phyloP scores from a whole-genome alignment of 64 coral and sea anemone species.

The Pocillopora damicornis region DNA sequence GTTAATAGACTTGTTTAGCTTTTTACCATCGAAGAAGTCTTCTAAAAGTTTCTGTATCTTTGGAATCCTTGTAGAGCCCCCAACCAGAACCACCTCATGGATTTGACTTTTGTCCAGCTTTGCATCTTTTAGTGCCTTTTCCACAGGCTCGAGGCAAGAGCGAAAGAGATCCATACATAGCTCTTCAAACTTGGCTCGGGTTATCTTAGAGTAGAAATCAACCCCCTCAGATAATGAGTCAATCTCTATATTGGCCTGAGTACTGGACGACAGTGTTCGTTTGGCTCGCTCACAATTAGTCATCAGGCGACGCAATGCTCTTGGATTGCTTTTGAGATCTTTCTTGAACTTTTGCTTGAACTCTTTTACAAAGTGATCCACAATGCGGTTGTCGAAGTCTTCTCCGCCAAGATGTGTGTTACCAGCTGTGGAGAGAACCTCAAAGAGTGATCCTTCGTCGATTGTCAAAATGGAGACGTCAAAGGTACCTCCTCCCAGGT shows the following conservation, averaged over 20 bases:
- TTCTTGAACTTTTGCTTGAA: conserved; percentile 67
- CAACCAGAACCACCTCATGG: conserved; percentile 65
- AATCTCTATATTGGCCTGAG: conserved; percentile 58
- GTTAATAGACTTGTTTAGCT: conserved; percentile 65
- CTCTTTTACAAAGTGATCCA: conserved; percentile 52
- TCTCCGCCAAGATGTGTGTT: conserved; percentile 84
- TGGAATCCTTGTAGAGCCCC: conserved; percentile 67
- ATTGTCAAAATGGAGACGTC: conserved; percentile 72
- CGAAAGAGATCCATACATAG: conserved; percentile 57
- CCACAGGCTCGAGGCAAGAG: conserved; percentile 54
- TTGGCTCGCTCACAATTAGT: conserved; percentile 71
- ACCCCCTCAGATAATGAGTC: conserved; percentile 64
- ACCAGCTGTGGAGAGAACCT: conserved; percentile 68
- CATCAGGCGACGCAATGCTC: conserved; percentile 55
- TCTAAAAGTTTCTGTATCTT: conserved; percentile 49
- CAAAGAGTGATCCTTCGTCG: conserved; percentile 68
- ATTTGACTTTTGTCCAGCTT: conserved; percentile 47
- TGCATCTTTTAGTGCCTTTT: conserved; percentile 52
- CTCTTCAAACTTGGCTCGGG: conserved; percentile 64
- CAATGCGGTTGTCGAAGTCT: conserved; percentile 76
- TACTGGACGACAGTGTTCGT: conserved; percentile 54
- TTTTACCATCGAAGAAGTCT: conserved; percentile 64
- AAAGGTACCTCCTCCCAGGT: conserved; percentile 31
- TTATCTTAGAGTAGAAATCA: conserved; percentile 66
- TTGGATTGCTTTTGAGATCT: conserved; percentile 39